A percentile compares a stretch with the other conserved stretches of the same genome.
Conservation (phyloP, 1,140 invertebrate species). For the Melipona quadrifasciata region DNA sequence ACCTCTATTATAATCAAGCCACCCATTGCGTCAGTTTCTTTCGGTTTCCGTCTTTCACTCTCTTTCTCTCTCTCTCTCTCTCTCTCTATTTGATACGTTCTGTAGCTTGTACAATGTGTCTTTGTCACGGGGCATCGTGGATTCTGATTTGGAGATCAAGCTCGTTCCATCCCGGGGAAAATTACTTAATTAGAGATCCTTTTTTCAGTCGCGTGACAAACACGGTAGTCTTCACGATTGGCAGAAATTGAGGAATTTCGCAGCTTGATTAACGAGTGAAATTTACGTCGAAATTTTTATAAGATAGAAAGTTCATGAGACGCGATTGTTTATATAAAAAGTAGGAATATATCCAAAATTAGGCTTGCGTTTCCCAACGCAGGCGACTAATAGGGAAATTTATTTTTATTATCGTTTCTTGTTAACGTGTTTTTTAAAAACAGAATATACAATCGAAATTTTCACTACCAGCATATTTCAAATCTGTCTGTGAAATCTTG, state of each 20-base stretch:
- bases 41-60: conserved; percentile 21
- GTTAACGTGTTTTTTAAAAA: no score
- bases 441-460: neutral
- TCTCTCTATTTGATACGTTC: neutral
- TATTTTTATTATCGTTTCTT: no score
- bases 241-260: neutral
- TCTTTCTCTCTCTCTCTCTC: neutral
- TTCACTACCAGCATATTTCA: neutral
- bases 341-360: neutral
- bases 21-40: conserved; percentile 74
- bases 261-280: neutral
- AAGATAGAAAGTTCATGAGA: neutral
- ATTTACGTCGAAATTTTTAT: neutral
- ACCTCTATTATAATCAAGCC: conserved; percentile 81
- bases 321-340: no score
- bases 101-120: neutral
- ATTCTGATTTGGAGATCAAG: neutral
- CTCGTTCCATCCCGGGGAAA: neutral
- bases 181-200: neutral
- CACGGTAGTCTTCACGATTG: neutral
- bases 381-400: no score
- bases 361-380: neutral
- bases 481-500: neutral
- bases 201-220: neutral
- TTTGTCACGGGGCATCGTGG: neutral